Evolutionary conservation across 2,113 vertebrate species (phyloP), one percentile per base, ranked within the genome.

Genomic region (Notothenia coriiceps): DNA sequence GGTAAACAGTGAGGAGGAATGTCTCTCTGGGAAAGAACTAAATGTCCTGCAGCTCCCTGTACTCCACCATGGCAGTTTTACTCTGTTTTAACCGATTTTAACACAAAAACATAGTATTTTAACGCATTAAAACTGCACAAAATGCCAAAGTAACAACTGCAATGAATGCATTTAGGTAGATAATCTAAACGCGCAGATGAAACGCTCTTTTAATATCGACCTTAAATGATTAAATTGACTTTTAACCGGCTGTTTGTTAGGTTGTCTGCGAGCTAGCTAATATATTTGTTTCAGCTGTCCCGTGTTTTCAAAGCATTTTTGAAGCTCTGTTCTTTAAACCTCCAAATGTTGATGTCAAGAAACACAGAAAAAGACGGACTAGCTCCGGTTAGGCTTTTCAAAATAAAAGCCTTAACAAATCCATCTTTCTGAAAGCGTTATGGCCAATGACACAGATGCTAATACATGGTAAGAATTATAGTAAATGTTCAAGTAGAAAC

Each of bases 311-410:
- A 0, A 20, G 54, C 22, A 0, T 67, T 11, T n/a, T 18, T 65
- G 77, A 66, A 59, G 40, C 10, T 1, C 46, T 44, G 44, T 1
- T 8, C 0, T 20, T 12, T 5, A 54, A 60, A 40, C 56, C 47
- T 22, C 35, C 6, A 8, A 10, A 68, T 2, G 14, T 13, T 2
- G 1, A 0, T 0, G 10, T n/a, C 25, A 69, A 62, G 0, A 3
- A 17, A 0, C 2, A 14, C 17, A 81, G 25, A 43, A 62, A 7
- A 22, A 55, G 10, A 52, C 22, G 3, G 15, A 1, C 6, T 40
- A 40, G 3, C 0, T 6, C 65, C 59, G 18, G 25, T 6, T 1
- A 7, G 0, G 15, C 6, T 2, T 54, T 6, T 52, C 61, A 77
- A 66, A 77, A 66, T 71, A 82, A 82, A 76, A 64, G 43, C 43